Conservation (phyloP, 2,888 invertebrate genomes). For the Portevinia maculata region DNA sequence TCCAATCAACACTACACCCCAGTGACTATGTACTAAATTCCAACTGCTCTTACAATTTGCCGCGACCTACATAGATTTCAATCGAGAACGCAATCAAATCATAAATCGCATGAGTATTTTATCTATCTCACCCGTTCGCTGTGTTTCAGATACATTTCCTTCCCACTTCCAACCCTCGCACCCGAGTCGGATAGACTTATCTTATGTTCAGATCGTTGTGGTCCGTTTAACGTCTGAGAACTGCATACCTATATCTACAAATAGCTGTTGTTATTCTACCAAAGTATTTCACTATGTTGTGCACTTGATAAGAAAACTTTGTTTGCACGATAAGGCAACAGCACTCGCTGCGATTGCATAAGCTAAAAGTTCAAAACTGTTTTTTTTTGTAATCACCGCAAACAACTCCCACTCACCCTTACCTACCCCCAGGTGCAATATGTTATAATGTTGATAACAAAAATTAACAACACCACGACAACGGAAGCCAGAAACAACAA, state of each 20-base stretch:
- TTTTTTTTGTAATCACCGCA: slow-evolving; percentile 19
- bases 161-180: neutral
- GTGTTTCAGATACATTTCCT: slow-evolving; percentile 25
- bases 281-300: slow-evolving; percentile 20
- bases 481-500: slow-evolving; percentile 44
- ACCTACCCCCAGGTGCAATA: slow-evolving; percentile 49
- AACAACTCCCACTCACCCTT: slow-evolving; percentile 17
- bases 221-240: slow-evolving; percentile 34
- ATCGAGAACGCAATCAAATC: slow-evolving; percentile 69
- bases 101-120: slow-evolving; percentile 63
- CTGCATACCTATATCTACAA: slow-evolving; percentile 12
- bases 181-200: slow-evolving; percentile 22
- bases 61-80: slow-evolving; percentile 65
- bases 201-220: slow-evolving; percentile 31
- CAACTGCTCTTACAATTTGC: slow-evolving; percentile 61
- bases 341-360: slow-evolving; percentile 36
- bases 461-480: neutral
- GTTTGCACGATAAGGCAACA: slow-evolving; percentile 37
- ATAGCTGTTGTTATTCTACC: slow-evolving; percentile 2
- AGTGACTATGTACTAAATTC: slow-evolving; percentile 30
- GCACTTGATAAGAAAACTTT: slow-evolving; percentile 27
- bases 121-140: slow-evolving; percentile 45
- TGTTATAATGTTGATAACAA: slow-evolving; percentile 51
- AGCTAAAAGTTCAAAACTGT: slow-evolving; percentile 41
- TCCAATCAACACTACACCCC: slow-evolving; percentile 34